Percentiles rank a stretch among this genome's conserved stretches.
Conservation (phyloP, 2,797 vertebrate species). For the Emys orbicularis region DNA sequence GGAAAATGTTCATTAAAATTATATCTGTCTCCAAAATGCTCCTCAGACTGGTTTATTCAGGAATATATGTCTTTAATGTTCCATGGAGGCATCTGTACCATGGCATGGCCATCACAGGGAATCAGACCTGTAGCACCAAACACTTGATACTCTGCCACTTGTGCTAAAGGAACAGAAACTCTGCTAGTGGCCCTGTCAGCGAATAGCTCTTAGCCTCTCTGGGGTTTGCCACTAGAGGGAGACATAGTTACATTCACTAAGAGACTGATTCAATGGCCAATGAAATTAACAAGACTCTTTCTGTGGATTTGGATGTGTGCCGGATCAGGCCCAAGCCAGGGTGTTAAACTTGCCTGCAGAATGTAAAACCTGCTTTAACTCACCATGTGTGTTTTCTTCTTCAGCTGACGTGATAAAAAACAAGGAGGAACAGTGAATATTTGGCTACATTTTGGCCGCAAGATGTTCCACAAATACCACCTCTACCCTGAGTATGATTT, state of each 20-base stretch:
- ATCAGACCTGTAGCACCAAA: neutral
- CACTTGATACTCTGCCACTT: neutral
- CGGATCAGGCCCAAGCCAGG: conserved; percentile 65
- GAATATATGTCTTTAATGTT: neutral
- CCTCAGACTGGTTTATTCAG: neutral
- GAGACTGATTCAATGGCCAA: neutral
- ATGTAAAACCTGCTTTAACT: conserved; percentile 72
- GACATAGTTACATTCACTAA: neutral
- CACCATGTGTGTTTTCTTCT: conserved; percentile 71
- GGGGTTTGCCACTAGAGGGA: neutral
- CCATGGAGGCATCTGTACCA: neutral
- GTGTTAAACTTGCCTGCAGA: conserved; percentile 67
- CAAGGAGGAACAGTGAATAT: conserved; percentile 25
- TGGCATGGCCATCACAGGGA: neutral
- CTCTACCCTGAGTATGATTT: conserved; percentile 22
- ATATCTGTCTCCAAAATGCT: neutral
- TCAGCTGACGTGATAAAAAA: conserved; percentile 48
- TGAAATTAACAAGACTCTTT: conserved; percentile 39
- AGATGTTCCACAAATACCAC: neutral
- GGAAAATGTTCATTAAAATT: neutral
- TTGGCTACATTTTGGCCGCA: conserved; percentile 23
- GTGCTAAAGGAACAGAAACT: neutral
- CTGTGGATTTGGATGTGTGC: conserved; percentile 39
- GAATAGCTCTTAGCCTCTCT: neutral
- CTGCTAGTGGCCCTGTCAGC: neutral